Evolutionary conservation across 2,888 invertebrate genomes (phyloP), one percentile per base, ranked within the genome.

Genomic region (Linnaemya vulpina): DNA sequence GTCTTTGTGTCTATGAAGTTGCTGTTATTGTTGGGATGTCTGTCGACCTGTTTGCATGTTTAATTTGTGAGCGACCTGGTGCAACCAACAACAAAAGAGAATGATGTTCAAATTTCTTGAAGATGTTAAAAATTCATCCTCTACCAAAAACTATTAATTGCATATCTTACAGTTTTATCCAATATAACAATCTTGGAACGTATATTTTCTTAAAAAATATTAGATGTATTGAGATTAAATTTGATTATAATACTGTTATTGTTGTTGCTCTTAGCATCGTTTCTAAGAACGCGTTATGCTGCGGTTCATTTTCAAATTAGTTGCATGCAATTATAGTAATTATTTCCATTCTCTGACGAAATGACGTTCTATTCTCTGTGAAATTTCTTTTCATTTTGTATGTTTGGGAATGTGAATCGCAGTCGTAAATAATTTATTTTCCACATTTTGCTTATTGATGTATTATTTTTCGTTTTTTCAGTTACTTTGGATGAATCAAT

Each of bases 281-380:
- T 49, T 25, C 15, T 76, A 65, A 84, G 77, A 73, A 84, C 79
- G 83, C 79, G 60, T 77, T 80, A 74, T 83, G 86, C 77, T 82
- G 84, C 82, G 84, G 81, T 82, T 77, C 83, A 86, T 67, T 78
- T 87, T 84, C 74, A 87, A 87, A 88, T 87, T 87, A 87, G 87
- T 86, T 86, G 87, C 86, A 84, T 86, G 88, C 87, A 88, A 88
- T 88, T 88, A 88, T 84, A 76, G 84, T 88, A 88, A 88, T 87
- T 88, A 87, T 86, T 83, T 58, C 75, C 71, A 60, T 68, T 74
- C 73, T 63, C 68, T 86, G n/a, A 20, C 85, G n/a, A n/a, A 25
- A 49, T 62, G 51, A 55, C 43, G 2, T 67, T 65, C 20, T 65
- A 15, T 63, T 74, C 17, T 38, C 8, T 17, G 20, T 25, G 3